phyloP scores from a whole-genome alignment of 2,797 vertebrate genomes.

The Crenichthys baileyi region DNA sequence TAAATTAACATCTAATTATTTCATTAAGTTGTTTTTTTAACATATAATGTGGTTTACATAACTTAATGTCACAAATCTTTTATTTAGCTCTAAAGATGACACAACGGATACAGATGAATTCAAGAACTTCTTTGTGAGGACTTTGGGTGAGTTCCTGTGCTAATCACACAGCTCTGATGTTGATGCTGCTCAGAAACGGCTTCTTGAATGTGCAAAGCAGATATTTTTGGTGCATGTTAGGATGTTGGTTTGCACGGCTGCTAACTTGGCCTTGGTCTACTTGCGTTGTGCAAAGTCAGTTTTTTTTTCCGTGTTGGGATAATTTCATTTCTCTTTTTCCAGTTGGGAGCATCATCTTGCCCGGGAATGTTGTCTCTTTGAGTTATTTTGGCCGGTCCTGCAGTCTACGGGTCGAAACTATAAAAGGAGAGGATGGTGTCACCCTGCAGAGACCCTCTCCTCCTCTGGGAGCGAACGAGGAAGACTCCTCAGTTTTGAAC shows the following conservation, averaged over 20 bases:
- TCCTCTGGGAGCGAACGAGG: conserved; percentile 21
- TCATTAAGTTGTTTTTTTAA: background rate
- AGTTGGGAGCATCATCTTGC: conserved; percentile 89
- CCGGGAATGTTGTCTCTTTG: conserved; percentile 85
- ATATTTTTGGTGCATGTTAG: background rate
- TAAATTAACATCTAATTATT: too few species aligned
- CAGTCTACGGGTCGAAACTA: conserved; percentile 77
- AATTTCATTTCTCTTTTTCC: conserved; percentile 30
- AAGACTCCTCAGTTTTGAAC: conserved; percentile 64
- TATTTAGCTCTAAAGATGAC: conserved; percentile 85
- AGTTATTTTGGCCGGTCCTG: conserved; percentile 88
- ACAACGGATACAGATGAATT: conserved; percentile 85
- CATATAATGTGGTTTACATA: background rate
- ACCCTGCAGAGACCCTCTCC: conserved; percentile 59
- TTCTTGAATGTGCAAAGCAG: background rate
- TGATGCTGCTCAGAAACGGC: too few species aligned
- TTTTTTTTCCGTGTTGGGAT: background rate
- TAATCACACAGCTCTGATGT: background rate
- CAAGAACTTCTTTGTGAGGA: conserved; percentile 85
- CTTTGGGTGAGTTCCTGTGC: conserved; percentile 82
- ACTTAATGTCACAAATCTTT: background rate
- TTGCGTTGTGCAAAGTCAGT: background rate
- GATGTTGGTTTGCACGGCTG: background rate
- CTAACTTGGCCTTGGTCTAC: background rate
- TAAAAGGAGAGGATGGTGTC: conserved; percentile 86